Evolutionary conservation across 2,888 invertebrate species (phyloP).

Genomic region (Ptychoptera albimana): DNA sequence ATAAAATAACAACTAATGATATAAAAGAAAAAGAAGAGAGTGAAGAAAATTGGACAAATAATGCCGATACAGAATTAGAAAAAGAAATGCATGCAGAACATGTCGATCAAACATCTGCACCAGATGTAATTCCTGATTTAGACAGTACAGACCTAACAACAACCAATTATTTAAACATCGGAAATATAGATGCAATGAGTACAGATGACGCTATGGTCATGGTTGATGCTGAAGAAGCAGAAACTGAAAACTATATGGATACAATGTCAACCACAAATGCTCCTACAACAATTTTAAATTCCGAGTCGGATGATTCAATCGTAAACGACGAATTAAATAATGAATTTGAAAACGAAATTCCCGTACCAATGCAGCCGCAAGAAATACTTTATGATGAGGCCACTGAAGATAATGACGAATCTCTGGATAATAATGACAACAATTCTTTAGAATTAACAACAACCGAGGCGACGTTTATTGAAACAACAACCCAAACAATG

Average conservation of each 20-base stretch:
- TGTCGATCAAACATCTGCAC: constrained; percentile 7
- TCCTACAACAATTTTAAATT: background rate
- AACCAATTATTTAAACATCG: background rate
- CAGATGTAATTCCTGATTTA: background rate
- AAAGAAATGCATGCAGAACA: constrained; percentile 5
- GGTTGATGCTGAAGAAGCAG: background rate
- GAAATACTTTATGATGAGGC: constrained; percentile 2
- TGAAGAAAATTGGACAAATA: background rate
- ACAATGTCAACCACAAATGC: background rate
- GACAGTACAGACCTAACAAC: background rate
- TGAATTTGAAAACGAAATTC: constrained; percentile 5
- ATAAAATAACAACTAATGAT: background rate
- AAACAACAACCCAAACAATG: constrained; percentile 27
- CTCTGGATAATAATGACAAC: background rate
- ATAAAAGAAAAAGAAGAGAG: background rate
- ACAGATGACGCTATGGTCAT: background rate
- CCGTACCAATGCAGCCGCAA: constrained; percentile 9
- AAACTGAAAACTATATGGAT: background rate
- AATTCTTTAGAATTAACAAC: constrained; percentile 17
- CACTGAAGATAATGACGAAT: constrained; percentile 4
- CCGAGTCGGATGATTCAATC: constrained; percentile 1
- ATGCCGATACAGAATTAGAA: background rate
- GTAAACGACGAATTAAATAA: constrained; percentile 5
- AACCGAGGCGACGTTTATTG: constrained; percentile 16
- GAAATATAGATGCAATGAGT: background rate